Conservation (phyloP, 2,888 invertebrate genomes). For the Prenolepis imparis region DNA sequence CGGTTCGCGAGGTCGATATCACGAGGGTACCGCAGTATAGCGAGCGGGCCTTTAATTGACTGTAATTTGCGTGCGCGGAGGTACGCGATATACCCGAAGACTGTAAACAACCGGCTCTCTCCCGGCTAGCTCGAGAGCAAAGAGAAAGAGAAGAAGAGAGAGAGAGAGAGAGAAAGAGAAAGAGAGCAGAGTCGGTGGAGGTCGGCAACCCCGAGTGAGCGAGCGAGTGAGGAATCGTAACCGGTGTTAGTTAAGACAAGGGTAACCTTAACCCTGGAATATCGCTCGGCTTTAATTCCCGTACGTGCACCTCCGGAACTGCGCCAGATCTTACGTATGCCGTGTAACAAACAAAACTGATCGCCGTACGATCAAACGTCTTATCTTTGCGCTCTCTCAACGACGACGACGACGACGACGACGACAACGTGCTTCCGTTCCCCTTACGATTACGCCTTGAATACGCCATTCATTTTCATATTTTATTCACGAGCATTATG, state of each 20-base stretch:
- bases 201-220: slow-evolving; percentile 68
- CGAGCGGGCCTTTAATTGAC: slow-evolving; percentile 71
- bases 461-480: slow-evolving; percentile 14
- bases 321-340: slow-evolving; percentile 43
- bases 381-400: slow-evolving; percentile 26
- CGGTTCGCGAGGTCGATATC: slow-evolving; percentile 57
- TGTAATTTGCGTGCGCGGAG: slow-evolving; percentile 72
- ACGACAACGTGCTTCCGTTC: not conserved
- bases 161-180: not conserved
- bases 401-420: not conserved
- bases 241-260: slow-evolving; percentile 62
- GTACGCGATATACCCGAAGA: slow-evolving; percentile 68
- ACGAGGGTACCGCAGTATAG: slow-evolving; percentile 44
- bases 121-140: slow-evolving; percentile 43
- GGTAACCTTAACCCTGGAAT: slow-evolving; percentile 78
- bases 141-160: not conserved
- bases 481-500: slow-evolving; percentile 9
- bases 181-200: slow-evolving; percentile 54
- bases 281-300: slow-evolving; percentile 73
- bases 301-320: slow-evolving; percentile 49
- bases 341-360: slow-evolving; percentile 35
- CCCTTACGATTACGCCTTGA: not conserved
- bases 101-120: slow-evolving; percentile 70
- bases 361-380: slow-evolving; percentile 40
- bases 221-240: slow-evolving; percentile 66